Base-by-base conservation (phyloP, 2,888 invertebrate genomes). In the Anticlea derivata region DNA sequence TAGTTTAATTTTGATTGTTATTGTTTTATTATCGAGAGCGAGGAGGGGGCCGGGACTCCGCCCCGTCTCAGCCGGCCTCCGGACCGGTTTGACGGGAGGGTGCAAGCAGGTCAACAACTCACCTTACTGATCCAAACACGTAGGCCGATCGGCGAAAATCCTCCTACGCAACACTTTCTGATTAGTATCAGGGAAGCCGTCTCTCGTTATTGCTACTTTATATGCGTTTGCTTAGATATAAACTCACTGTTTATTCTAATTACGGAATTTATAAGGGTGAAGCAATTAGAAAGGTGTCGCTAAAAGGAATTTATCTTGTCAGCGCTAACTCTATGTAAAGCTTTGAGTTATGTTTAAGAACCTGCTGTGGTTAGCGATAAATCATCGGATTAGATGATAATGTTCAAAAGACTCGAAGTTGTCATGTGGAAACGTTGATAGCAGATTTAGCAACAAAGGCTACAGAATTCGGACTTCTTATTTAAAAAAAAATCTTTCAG, bases 71-170 rank as follows among this genome's bases (percentile, higher is more conserved):
- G 54, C 65, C 63, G 67, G 63, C 68, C 66, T 65, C 68, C 68
- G 76, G 82, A 86, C 86, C 74, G 86, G 87, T 87, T 86, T 85
- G 74, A 73, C 78, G 70, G 46, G 55, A 59, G 61, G 78, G 78
- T 75, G 80, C 79, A 78, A 74, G 72, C 83, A 73, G 84, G 84
- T 86, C 86, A 83, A 77, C 83, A 74, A 79, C 80, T 80, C 82
- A 80, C 78, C 78, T 60, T 48, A 58, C 65, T 76, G 80, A 80
- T 78, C 80, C 78, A 76, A 80, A 76, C 83, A 84, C 80, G 81
- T 78, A 80, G 77, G 76, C 70, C 70, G 79, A 83, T 84, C 81
- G 73, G 80, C 83, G 73, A 81, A 80, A 78, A 81, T 78, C 70
- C 76, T 65, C 78, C 79, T 71, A 80, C 80, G 71, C 72, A 62